A percentile compares a stretch with the other conserved stretches of the same genome.
phyloP scores from a whole-genome alignment of 1,140 invertebrate genomes.

The Yoshiicerus persimilis region DNA sequence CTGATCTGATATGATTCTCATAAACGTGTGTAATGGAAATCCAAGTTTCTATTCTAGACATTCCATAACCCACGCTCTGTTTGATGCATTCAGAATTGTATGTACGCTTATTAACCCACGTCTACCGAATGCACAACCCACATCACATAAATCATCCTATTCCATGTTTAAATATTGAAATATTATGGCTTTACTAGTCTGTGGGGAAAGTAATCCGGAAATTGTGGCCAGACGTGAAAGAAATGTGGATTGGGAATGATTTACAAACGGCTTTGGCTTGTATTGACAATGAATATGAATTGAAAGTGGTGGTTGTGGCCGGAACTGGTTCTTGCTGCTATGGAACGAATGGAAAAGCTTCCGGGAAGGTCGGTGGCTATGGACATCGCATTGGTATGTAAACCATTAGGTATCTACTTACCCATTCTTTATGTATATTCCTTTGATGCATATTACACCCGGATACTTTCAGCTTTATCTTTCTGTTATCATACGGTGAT shows the following conservation, averaged over 20 bases:
- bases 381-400: slow-evolving; percentile 35
- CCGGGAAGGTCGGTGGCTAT: slow-evolving; percentile 39
- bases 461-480: no score
- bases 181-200: background rate
- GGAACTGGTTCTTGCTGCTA: slow-evolving; percentile 40
- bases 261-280: slow-evolving; percentile 13
- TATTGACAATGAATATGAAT: background rate
- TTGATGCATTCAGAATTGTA: no score
- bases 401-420: no score
- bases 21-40: background rate
- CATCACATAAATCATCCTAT: background rate
- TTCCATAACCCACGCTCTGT: background rate
- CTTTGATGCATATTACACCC: no score
- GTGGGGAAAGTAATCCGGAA: background rate
- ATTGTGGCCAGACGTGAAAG: background rate
- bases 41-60: background rate
- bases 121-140: no score
- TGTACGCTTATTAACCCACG: no score
- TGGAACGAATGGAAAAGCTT: slow-evolving; percentile 12
- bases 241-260: slow-evolving; percentile 27
- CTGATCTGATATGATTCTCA: background rate
- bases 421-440: no score
- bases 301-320: background rate
- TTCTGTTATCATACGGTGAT: no score
- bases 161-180: no score